phyloP scores from a whole-genome alignment of 2,888 invertebrate genomes.

The Noctua fimbriata region DNA sequence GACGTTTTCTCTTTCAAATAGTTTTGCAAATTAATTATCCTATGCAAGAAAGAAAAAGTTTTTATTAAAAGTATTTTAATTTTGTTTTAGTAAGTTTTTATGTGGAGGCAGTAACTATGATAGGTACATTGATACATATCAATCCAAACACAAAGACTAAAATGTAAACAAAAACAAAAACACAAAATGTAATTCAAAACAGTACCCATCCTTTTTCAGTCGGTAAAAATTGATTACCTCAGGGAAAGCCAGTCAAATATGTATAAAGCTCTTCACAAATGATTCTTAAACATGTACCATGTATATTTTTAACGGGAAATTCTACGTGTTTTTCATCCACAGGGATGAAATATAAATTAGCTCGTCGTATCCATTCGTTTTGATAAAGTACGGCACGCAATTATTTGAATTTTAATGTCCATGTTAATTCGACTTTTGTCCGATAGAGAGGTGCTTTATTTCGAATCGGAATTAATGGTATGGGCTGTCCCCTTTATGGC shows the following conservation, averaged over 20 bases:
- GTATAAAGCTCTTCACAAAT: constrained; percentile 51
- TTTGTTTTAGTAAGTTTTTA: no score
- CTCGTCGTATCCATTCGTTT: constrained; percentile 49
- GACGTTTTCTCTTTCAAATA: not conserved
- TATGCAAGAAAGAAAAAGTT: no score
- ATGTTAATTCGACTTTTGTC: constrained; percentile 53
- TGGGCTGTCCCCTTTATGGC: constrained; percentile 6
- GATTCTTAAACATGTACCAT: constrained; percentile 54
- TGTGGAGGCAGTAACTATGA: not conserved
- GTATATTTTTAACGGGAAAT: constrained; percentile 50
- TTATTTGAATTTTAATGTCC: constrained; percentile 62
- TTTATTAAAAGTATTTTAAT: no score
- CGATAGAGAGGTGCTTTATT: constrained; percentile 43
- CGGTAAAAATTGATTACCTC: constrained; percentile 55
- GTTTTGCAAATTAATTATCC: not conserved
- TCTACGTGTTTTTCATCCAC: constrained; percentile 36
- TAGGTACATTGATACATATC: not conserved
- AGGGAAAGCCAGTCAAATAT: constrained; percentile 51
- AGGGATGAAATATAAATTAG: constrained; percentile 66
- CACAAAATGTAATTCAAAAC: constrained; percentile 14
- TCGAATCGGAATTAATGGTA: constrained; percentile 34
- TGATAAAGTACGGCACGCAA: constrained; percentile 59
- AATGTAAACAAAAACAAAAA: constrained; percentile 7
- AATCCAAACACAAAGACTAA: not conserved
- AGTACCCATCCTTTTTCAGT: constrained; percentile 19